A percentile compares a stretch with the other conserved stretches of the same genome.
These are phyloP conservation scores for Uromys caudimaculatus DNA, from an alignment of 2,797 vertebrate genomes.

Conservation along the genomic window DNA sequence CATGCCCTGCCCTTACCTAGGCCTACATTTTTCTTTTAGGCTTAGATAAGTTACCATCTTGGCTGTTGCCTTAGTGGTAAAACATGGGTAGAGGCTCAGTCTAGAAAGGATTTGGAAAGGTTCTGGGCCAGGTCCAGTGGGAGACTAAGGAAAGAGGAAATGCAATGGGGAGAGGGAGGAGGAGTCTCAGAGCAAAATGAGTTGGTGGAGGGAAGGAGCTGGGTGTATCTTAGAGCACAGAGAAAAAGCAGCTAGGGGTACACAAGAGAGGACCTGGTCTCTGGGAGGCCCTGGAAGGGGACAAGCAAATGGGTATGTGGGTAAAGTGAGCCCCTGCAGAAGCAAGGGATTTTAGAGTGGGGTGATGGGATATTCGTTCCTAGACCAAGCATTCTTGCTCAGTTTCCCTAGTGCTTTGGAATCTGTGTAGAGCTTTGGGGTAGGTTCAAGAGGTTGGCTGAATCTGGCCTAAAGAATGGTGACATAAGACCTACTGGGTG, in stretches of 20 bases:
- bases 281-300: background rate
- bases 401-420: constrained; percentile 11
- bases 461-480: constrained; percentile 46
- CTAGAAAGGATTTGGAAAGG: constrained; percentile 52
- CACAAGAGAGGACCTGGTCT: background rate
- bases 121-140: constrained; percentile 45
- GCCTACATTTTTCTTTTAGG: constrained; percentile 29
- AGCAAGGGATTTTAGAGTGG: background rate
- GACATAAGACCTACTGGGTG: background rate
- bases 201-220: background rate
- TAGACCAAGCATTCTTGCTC: background rate
- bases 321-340: background rate
- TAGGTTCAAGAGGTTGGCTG: constrained; percentile 51
- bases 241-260: background rate
- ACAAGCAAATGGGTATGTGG: background rate
- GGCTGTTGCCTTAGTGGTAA: background rate
- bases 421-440: constrained; percentile 40
- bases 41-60: constrained; percentile 6
- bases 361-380: background rate
- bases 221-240: background rate
- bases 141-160: constrained; percentile 44
- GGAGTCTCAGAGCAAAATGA: constrained; percentile 55
- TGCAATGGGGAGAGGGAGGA: background rate
- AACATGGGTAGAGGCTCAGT: background rate
- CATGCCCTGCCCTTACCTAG: background rate